Evolutionary conservation across 1,140 invertebrate species (phyloP).

Genomic region (Sinella curviseta): DNA sequence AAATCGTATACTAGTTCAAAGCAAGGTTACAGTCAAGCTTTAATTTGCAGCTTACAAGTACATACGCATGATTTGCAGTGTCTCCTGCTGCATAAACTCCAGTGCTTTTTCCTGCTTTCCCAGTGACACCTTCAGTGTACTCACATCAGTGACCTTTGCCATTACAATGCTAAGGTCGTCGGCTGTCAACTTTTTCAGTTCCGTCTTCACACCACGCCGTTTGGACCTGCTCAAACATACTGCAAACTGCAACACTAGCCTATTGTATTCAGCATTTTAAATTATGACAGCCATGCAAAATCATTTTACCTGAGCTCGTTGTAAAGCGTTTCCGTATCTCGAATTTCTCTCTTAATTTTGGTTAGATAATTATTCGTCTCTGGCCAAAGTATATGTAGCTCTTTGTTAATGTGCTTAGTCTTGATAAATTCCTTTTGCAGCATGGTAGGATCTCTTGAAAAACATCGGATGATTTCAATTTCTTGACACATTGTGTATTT

Average conservation of each 20-base stretch:
- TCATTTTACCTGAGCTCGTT: not conserved
- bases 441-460: not conserved
- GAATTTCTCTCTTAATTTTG: not conserved
- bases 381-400: not conserved
- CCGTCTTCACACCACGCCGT: not conserved
- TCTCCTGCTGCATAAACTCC: conserved; percentile 20
- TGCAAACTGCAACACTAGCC: not conserved
- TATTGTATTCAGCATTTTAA: not conserved
- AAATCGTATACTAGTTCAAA: no score
- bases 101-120: not conserved
- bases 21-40: no score
- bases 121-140: not conserved
- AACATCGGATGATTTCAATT: not conserved
- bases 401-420: not conserved
- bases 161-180: not conserved
- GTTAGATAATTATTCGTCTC: not conserved
- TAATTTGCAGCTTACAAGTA: conserved; percentile 16
- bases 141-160: not conserved
- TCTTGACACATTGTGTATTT: not conserved
- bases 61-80: not conserved
- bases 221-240: not conserved
- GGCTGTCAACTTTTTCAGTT: not conserved
- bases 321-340: not conserved
- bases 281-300: not conserved
- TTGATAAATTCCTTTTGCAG: not conserved